phyloP scores from a whole-genome alignment of 2,113 vertebrate genomes.

The Grus americana region DNA sequence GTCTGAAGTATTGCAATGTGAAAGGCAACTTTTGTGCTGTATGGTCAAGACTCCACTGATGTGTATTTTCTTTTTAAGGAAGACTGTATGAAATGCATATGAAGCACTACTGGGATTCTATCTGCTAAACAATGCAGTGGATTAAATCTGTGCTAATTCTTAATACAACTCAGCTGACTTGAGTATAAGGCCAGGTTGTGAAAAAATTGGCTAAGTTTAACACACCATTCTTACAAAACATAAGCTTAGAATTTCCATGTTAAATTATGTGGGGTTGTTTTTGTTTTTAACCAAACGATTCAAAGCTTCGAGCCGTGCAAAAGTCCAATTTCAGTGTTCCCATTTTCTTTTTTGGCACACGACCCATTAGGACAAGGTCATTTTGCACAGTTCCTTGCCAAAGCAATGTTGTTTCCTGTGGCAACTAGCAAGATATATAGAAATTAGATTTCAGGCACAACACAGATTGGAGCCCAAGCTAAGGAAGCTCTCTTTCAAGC shows the following conservation, averaged over 20 bases:
- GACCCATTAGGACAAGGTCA: background rate
- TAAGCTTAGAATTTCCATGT: background rate
- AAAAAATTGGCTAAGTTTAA: background rate
- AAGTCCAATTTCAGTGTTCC: background rate
- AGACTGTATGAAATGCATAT: background rate
- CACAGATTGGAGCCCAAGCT: background rate
- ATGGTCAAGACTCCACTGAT: background rate
- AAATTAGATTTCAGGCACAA: background rate
- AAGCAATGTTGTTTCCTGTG: background rate
- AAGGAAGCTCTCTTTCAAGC: background rate
- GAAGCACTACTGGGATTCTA: background rate
- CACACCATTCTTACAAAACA: background rate
- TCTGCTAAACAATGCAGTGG: background rate
- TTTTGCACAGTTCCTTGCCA: background rate
- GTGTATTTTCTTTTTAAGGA: background rate
- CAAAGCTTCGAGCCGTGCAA: background rate
- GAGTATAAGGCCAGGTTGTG: background rate
- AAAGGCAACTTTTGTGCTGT: background rate
- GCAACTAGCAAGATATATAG: background rate
- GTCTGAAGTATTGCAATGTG: background rate
- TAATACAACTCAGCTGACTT: slow-evolving; percentile 37
- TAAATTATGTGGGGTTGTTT: background rate
- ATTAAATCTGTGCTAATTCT: slow-evolving; percentile 13
- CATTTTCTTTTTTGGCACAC: background rate
- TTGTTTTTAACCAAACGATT: background rate